These are phyloP conservation scores for Lepidocyrtoides sp. DNA, from an alignment of 2,888 invertebrate genomes.

Conservation along the genomic window DNA sequence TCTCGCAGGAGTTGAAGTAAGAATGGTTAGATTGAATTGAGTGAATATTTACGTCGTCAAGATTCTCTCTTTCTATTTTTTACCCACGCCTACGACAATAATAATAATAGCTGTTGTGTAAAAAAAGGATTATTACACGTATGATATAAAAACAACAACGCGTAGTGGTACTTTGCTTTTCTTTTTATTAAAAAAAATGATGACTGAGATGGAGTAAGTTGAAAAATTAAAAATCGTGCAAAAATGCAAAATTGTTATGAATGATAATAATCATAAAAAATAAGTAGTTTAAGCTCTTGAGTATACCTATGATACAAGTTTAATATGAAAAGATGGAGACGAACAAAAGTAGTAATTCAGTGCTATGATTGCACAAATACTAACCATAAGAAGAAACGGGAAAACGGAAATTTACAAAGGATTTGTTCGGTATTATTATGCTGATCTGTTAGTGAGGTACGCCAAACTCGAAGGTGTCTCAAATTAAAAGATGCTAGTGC, in stretches of 20 bases:
- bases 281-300: neutral
- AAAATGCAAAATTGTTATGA: neutral
- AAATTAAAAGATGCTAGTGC: too few species aligned
- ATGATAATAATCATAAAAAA: neutral
- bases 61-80: neutral
- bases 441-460: too few species aligned
- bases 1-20: neutral
- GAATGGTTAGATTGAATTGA: neutral
- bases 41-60: too few species aligned
- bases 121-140: neutral
- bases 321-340: too few species aligned
- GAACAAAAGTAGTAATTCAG: too few species aligned
- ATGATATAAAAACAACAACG: neutral
- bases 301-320: neutral
- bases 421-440: too few species aligned
- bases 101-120: neutral
- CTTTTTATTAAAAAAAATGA: constrained; percentile 1
- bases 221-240: constrained; percentile 8
- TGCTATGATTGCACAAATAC: too few species aligned
- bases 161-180: neutral
- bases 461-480: too few species aligned
- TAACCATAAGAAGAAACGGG: too few species aligned
- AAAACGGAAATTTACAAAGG: too few species aligned
- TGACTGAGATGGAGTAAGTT: neutral
- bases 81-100: constrained; percentile 17